These are phyloP conservation scores for Camptogramma bilineatum DNA, from an alignment of 2,888 invertebrate species.

Conservation along the genomic window DNA sequence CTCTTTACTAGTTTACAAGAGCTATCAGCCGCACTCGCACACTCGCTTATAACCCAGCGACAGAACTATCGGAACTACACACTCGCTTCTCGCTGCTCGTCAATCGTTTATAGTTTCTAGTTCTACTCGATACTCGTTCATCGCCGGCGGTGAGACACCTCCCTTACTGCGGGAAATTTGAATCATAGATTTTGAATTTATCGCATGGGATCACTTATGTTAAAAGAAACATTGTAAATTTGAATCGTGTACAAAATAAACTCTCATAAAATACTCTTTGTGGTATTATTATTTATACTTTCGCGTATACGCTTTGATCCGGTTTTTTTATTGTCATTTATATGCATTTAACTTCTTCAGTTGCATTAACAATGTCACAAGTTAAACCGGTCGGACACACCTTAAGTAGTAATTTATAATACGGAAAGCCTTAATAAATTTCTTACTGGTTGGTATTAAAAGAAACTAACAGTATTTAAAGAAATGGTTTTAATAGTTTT, in stretches of 20 bases:
- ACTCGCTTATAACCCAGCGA: no score
- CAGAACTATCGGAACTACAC: no score
- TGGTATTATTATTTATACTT: not conserved
- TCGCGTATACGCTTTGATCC: not conserved
- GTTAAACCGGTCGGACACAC: not conserved
- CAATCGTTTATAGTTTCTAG: no score
- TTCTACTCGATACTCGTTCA: no score
- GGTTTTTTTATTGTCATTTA: not conserved
- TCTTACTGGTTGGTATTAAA: not conserved
- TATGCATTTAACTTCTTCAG: not conserved
- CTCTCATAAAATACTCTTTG: not conserved
- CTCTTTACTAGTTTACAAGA: no score
- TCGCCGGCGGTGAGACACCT: no score
- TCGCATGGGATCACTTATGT: not conserved
- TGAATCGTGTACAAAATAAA: not conserved
- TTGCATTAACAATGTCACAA: not conserved
- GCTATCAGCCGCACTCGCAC: no score
- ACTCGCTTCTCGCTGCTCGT: no score
- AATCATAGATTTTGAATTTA: not conserved
- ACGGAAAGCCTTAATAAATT: not conserved
- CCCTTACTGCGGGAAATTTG: slow-evolving; percentile 2
- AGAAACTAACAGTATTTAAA: not conserved
- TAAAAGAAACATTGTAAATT: not conserved
- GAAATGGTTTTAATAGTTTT: not conserved
- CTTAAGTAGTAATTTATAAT: not conserved